These are phyloP conservation scores for Argyresthia goedartella DNA, from an alignment of 2,888 invertebrate species.

Conservation along the genomic window DNA sequence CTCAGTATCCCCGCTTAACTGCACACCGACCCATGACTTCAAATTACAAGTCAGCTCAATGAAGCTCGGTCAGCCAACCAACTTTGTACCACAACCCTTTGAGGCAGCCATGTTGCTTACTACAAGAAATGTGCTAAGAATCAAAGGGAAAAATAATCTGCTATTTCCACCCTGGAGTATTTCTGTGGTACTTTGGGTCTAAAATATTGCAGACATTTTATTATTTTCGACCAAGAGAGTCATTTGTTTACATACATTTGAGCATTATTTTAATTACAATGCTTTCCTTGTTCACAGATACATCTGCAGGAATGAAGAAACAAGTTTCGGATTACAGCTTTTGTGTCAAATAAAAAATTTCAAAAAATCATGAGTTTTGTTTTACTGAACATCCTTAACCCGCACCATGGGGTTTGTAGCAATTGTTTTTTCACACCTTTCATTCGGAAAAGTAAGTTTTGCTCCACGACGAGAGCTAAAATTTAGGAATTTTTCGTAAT, in stretches of 20 bases:
- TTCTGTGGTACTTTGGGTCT: conserved; percentile 35
- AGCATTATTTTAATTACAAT: not conserved
- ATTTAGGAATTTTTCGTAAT: too few relatives aligned
- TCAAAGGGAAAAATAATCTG: conserved; percentile 45
- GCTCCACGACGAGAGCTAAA: too few relatives aligned
- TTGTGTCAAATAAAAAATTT: conserved; percentile 50
- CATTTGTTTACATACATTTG: not conserved
- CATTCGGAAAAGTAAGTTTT: too few relatives aligned
- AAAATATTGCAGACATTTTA: conserved; percentile 34
- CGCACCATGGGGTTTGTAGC: too few relatives aligned
- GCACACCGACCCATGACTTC: too few relatives aligned
- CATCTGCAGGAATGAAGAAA: conserved; percentile 29
- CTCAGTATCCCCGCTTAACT: too few relatives aligned
- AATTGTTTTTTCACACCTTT: too few relatives aligned
- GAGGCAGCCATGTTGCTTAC: conserved; percentile 53
- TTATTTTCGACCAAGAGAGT: not conserved
- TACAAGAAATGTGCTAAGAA: conserved; percentile 52
- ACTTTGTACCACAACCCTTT: conserved; percentile 27
- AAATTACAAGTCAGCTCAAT: not conserved
- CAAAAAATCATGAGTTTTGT: conserved; percentile 25
- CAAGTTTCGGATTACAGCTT: conserved; percentile 22
- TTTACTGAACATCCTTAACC: too few relatives aligned
- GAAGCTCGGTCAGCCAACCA: not conserved
- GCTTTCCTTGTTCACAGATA: conserved; percentile 34
- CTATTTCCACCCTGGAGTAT: conserved; percentile 47